Percentiles rank a stretch among this genome's conserved stretches.
Conservation (phyloP, 2,113 vertebrate species). For the Malaclemys terrapin region DNA sequence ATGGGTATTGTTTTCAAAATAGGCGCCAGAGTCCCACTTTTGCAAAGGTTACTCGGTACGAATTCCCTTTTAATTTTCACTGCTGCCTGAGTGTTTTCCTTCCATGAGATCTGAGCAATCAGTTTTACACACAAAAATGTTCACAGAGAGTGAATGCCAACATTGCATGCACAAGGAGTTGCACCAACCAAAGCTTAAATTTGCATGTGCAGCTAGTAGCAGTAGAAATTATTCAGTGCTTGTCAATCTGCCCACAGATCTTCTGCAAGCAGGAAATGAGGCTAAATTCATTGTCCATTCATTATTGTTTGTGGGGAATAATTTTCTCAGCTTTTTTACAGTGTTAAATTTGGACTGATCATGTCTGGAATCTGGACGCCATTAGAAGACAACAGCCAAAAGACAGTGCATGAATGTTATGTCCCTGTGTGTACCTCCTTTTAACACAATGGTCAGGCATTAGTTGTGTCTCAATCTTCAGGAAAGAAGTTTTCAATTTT, state of each 20-base stretch:
- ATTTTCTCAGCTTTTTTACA: neutral
- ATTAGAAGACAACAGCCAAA: neutral
- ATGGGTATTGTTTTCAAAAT: neutral
- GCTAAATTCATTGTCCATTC: neutral
- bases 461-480: neutral
- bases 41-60: neutral
- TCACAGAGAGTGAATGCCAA: neutral
- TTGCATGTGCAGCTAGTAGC: neutral
- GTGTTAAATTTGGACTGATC: neutral
- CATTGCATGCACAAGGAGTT: neutral
- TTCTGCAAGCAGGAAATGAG: neutral
- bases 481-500: neutral
- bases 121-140: neutral
- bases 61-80: neutral
- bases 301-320: neutral
- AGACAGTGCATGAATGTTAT: neutral
- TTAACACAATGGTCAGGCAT: neutral
- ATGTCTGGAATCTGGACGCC: rapidly evolving
- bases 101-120: neutral
- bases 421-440: neutral
- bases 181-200: neutral
- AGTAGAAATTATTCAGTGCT: neutral
- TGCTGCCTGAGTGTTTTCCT: neutral
- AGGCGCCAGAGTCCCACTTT: neutral
- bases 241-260: neutral